These are phyloP conservation scores for Montipora capricornis DNA, from an alignment of 64 coral and sea anemone species.

Conservation along the genomic window DNA sequence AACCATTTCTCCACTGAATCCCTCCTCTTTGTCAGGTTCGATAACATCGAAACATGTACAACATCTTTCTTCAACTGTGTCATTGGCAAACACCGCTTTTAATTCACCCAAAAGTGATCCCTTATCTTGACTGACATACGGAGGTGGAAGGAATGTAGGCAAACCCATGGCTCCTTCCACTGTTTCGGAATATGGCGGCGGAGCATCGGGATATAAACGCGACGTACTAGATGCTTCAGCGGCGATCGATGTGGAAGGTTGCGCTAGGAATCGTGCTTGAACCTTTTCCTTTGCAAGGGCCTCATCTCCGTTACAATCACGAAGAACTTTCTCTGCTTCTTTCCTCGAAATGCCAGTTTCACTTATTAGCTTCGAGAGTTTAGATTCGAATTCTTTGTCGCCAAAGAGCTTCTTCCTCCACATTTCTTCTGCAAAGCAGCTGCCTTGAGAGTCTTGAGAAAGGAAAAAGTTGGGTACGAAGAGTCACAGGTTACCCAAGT, in stretches of 20 bases:
- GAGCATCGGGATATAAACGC: constrained; percentile 46
- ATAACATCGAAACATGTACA: constrained; percentile 94
- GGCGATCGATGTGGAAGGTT: background rate
- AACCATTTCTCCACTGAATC: constrained; percentile 86
- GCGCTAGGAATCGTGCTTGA: background rate
- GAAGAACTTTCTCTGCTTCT: constrained; percentile 63
- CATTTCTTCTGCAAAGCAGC: constrained; percentile 22
- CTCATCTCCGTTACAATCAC: constrained; percentile 66
- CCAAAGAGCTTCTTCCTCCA: constrained; percentile 46
- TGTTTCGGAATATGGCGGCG: constrained; percentile 79
- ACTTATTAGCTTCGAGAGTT: constrained; percentile 53
- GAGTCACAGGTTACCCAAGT: no score
- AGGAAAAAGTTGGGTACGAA: background rate
- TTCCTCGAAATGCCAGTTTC: constrained; percentile 75
- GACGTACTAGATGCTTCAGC: constrained; percentile 19
- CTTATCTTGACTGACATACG: constrained; percentile 80
- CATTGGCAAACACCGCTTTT: constrained; percentile 32
- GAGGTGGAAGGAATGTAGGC: constrained; percentile 58
- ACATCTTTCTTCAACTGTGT: constrained; percentile 69
- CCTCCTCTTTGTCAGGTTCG: constrained; percentile 66
- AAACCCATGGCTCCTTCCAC: constrained; percentile 49
- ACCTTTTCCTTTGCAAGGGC: constrained; percentile 55
- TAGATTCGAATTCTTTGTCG: constrained; percentile 25
- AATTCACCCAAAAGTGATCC: constrained; percentile 62
- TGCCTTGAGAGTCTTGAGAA: background rate